Percentiles rank a stretch among this genome's conserved stretches.
Evolutionary conservation across 2,113 vertebrate genomes (phyloP).

Genomic region (Oryzias melastigma): DNA sequence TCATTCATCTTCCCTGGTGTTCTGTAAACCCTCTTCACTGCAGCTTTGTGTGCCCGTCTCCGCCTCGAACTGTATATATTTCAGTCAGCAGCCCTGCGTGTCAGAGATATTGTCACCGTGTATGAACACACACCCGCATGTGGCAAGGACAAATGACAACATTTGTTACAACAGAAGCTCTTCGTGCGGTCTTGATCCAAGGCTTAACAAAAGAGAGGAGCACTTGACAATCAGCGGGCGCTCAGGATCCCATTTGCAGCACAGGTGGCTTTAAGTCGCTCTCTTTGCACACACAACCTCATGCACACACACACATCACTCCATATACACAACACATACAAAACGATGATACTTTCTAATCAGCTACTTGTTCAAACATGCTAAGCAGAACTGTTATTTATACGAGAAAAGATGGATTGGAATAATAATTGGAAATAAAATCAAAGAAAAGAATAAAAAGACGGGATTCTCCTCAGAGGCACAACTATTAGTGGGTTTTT

Average conservation of each 20-base stretch:
- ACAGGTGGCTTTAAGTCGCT: neutral
- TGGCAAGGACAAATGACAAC: slow-evolving; percentile 35
- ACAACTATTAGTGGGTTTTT: too few species aligned
- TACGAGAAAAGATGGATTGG: slow-evolving; percentile 21
- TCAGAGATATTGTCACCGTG: slow-evolving; percentile 37
- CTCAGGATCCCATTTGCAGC: slow-evolving; percentile 30
- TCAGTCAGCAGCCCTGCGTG: slow-evolving; percentile 34
- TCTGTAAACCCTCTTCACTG: slow-evolving; percentile 15
- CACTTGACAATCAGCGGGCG: slow-evolving; percentile 26
- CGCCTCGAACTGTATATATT: slow-evolving; percentile 3
- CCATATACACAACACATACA: slow-evolving; percentile 3
- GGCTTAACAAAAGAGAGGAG: slow-evolving; percentile 21
- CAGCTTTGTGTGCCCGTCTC: neutral
- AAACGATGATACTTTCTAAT: slow-evolving; percentile 5
- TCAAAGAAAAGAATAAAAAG: slow-evolving; percentile 9
- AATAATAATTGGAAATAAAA: slow-evolving; percentile 23
- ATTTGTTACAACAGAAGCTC: slow-evolving; percentile 21
- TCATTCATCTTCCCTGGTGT: slow-evolving; percentile 41
- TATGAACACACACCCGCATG: slow-evolving; percentile 14
- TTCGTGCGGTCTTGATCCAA: slow-evolving; percentile 31
- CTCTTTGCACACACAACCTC: neutral
- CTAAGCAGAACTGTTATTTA: slow-evolving; percentile 49
- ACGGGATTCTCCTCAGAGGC: neutral
- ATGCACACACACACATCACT: neutral
- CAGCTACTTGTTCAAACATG: slow-evolving; percentile 29